Conservation (phyloP, 1,140 invertebrate species). For the Steinernema feltiae region DNA sequence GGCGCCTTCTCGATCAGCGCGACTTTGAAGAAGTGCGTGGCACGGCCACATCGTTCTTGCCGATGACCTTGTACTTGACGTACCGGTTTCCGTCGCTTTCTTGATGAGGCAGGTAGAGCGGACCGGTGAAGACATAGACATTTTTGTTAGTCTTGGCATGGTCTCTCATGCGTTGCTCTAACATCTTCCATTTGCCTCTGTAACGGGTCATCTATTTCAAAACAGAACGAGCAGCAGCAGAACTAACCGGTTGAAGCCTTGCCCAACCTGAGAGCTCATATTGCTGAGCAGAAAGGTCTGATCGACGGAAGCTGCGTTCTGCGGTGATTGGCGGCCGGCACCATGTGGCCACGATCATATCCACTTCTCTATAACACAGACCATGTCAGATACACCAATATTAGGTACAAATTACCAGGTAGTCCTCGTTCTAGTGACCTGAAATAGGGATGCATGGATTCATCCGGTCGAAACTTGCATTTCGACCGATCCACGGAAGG, state of each 20-base stretch:
- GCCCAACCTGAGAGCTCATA: conserved; percentile 88
- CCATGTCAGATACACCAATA: neutral
- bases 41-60: conserved; percentile 84
- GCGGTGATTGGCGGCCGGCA: conserved; percentile 92
- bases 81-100: conserved; percentile 82
- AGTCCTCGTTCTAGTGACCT: conserved; percentile 82
- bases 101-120: conserved; percentile 79
- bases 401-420: conserved; percentile 63
- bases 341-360: conserved; percentile 90
- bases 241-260: conserved; percentile 80
- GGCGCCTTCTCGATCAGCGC: conserved; percentile 71
- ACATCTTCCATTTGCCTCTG: conserved; percentile 60
- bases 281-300: conserved; percentile 90
- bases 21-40: conserved; percentile 96
- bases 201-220: too few species aligned
- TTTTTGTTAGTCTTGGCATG: conserved; percentile 74
- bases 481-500: conserved; percentile 71
- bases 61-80: conserved; percentile 86
- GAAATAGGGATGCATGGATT: conserved; percentile 70
- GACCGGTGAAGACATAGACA: conserved; percentile 92
- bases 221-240: too few species aligned
- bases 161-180: conserved; percentile 65
- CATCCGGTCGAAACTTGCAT: conserved; percentile 75
- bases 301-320: conserved; percentile 72
- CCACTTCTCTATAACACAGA: conserved; percentile 66